Evolutionary conservation across 1,140 invertebrate species (phyloP), one percentile per base, ranked within the genome.

Genomic region (Calephelis virginiensis): DNA sequence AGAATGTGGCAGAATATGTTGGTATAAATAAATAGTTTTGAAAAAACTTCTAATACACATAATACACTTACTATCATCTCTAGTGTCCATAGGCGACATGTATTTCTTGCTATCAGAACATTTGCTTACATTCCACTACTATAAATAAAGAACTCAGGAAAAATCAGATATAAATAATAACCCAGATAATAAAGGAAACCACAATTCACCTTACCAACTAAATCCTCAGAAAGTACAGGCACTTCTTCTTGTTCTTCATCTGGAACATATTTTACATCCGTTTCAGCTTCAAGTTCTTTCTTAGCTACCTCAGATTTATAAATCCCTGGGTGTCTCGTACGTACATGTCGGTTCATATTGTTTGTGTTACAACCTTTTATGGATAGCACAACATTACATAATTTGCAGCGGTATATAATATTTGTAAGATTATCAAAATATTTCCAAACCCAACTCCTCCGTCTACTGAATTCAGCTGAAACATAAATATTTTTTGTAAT

Each of bases 291-390:
- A n/a, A 49, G 60, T 50, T 75, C 71, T 40, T 78, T 83, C 60
- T 68, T 75, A n/a, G 68, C 76, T 0, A 81, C 66, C 60, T 83
- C 82, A 0, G 72, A 46, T 48, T 78, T 75, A 14, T 76, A 83
- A 4, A 82, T 47, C 61, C 59, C 67, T 1, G 82, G 81, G 66
- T 91, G 89, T 50, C 79, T 76, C 0, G 84, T 82, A 8, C 83
- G 61, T 1, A 91, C 76, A 40, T 91, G 89, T 8, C 89, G 69
- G 48, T 91, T 91, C 89, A 91, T 87, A 56, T 91, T 91, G 65
- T 91, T 91, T 0, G 83, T 83, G 50, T 91, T 91, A 63, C 82
- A 87, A 1, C 83, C 86, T 62, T 91, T 91, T 67, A 89, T 91
- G 0, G 89, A 91, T 7, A 91, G 66, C 0, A 86, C 82, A 0